Conservation (phyloP, 2,797 vertebrate genomes). For the Hephaestus fuliginosus region DNA sequence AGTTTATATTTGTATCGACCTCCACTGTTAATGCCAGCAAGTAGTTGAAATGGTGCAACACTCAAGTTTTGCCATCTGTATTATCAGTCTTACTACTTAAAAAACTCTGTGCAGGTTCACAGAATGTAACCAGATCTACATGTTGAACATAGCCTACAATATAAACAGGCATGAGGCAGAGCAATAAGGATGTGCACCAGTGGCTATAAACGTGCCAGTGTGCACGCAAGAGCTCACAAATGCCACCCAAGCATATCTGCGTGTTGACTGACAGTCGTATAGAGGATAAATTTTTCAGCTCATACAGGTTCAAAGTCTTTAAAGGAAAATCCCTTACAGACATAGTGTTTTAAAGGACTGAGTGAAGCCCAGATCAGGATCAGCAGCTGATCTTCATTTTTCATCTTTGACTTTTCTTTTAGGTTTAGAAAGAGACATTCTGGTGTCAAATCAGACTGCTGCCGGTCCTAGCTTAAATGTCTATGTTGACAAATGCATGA, state of each 20-base stretch:
- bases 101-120: not conserved
- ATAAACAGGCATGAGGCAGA: not conserved
- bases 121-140: constrained; percentile 23
- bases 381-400: too few relatives aligned
- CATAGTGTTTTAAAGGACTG: not conserved
- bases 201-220: not conserved
- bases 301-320: not conserved
- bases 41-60: not conserved
- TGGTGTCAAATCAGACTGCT: too few relatives aligned
- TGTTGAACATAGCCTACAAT: not conserved
- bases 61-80: not conserved
- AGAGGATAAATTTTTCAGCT: not conserved
- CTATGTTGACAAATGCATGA: too few relatives aligned
- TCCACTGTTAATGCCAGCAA: not conserved
- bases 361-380: not conserved
- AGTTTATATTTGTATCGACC: not conserved
- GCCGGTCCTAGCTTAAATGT: too few relatives aligned
- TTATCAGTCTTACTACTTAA: not conserved
- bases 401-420: too few relatives aligned
- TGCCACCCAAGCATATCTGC: not conserved
- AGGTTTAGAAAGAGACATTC: too few relatives aligned
- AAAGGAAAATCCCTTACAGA: not conserved
- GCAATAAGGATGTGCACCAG: not conserved
- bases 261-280: not conserved
- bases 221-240: not conserved